These are phyloP conservation scores for Trachelus tabidus DNA, from an alignment of 2,888 invertebrate genomes.

Conservation along the genomic window DNA sequence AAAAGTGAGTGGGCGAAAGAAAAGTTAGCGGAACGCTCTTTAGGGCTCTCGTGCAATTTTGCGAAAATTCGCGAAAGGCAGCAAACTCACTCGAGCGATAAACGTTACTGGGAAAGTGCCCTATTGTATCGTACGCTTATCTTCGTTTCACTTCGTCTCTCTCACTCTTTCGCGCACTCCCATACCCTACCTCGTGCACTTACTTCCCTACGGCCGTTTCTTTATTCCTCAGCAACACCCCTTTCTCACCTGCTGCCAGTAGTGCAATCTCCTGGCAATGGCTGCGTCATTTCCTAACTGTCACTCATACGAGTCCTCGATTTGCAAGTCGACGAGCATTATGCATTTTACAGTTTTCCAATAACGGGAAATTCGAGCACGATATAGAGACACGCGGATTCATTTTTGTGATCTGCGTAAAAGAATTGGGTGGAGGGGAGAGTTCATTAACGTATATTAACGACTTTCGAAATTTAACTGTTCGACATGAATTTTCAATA, in stretches of 20 bases:
- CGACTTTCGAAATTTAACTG: background rate
- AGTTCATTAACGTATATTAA: background rate
- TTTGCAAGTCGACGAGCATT: background rate
- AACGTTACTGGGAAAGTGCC: no score
- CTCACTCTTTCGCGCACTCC: background rate
- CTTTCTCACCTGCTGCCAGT: no score
- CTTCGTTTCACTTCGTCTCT: background rate
- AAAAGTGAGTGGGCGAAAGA: background rate
- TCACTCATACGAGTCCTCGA: constrained; percentile 1
- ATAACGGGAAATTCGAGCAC: background rate
- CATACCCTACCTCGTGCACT: background rate
- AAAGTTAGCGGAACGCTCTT: background rate
- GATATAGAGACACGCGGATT: background rate
- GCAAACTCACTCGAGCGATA: no score
- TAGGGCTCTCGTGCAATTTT: background rate
- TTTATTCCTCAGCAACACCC: background rate
- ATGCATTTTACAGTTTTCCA: background rate
- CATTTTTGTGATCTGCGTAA: background rate
- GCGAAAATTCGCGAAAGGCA: background rate
- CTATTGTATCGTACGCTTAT: background rate
- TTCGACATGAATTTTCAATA: background rate
- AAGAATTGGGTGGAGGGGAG: background rate
- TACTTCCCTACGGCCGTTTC: background rate
- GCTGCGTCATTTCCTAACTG: constrained; percentile 16
- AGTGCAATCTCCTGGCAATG: background rate